Base-by-base conservation (phyloP, 2,888 invertebrate genomes). In the Tinea semifulvella region DNA sequence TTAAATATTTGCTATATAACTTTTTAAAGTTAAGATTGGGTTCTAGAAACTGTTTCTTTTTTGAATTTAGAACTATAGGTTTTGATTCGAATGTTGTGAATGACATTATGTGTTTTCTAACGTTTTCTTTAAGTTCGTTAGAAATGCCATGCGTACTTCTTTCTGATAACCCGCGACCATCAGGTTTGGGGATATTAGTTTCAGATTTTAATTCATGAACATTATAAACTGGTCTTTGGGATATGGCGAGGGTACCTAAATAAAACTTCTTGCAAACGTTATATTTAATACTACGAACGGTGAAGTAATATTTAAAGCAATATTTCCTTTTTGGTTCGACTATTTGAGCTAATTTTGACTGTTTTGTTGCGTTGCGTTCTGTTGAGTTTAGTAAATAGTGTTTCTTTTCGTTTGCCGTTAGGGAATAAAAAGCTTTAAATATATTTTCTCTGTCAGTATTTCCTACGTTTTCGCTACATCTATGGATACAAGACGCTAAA, bases 241-340 rank as follows among this genome's bases (percentile, higher is more conserved):
- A 80, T 58, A 80, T 77, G 6, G 74, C 67, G 52, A 80, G 46
- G 0, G 79, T 80, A 1, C 77, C 79, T 54, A 80, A 65, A 49
- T 76, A 80, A 48, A 77, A 80, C 50, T 73, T 70, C 52, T 80
- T 80, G 51, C 79, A 80, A 0, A 80, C 79, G 0, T 61, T 65
- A 52, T 72, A 62, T 19, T 64, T 58, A 1, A 68, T 61, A 6
- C 67, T 66, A 52, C 74, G 56, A 0, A 79, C 60, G 40, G 65
- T 44, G 42, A 80, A 80, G 55, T 70, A 77, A 57, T 79, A 80
- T 54, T 71, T 77, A 39, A 72, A 80, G 0, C 69, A 65, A 54
- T 69, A 73, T 47, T 65, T 68, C 28, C 77, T 55, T 55, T 65
- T 75, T 1, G 56, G 52, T 22, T 55, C 58, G 3, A 54, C 52